These are phyloP conservation scores for Acanthurus lineatus DNA, from an alignment of 2,797 vertebrate species.

Conservation along the genomic window DNA sequence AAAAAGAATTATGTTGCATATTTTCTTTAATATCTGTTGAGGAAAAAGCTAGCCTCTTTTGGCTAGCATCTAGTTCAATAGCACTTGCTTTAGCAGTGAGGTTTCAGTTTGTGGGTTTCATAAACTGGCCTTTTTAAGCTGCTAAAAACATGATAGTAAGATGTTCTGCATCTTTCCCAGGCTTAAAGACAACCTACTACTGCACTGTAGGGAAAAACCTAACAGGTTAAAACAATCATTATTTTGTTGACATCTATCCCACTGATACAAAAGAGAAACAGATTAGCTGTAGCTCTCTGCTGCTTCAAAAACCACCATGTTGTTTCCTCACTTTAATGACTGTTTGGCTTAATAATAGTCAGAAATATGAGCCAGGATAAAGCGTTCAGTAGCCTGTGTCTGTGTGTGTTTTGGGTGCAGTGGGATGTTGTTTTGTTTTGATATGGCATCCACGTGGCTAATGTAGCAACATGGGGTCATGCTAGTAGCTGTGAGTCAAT, in stretches of 20 bases:
- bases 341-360: not conserved
- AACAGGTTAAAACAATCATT: not conserved
- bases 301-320: not conserved
- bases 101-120: not conserved
- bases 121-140: not conserved
- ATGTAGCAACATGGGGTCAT: constrained; percentile 60
- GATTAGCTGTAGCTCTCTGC: not conserved
- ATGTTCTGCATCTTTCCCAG: not conserved
- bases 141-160: too few species aligned
- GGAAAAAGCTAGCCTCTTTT: not conserved
- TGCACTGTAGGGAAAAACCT: not conserved
- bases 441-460: constrained; percentile 48
- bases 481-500: constrained; percentile 37
- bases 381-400: not conserved
- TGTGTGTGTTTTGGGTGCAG: constrained; percentile 43
- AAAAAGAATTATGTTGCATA: too few species aligned
- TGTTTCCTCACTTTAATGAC: not conserved
- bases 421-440: constrained; percentile 55
- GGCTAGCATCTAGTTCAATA: not conserved
- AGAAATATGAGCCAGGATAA: constrained; percentile 31
- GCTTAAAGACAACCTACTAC: not conserved
- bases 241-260: not conserved
- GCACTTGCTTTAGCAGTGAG: not conserved
- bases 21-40: too few species aligned
- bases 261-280: not conserved